These are phyloP conservation scores for Telmatochromis brichardi DNA, from an alignment of 2,113 vertebrate genomes.

Conservation along the genomic window DNA sequence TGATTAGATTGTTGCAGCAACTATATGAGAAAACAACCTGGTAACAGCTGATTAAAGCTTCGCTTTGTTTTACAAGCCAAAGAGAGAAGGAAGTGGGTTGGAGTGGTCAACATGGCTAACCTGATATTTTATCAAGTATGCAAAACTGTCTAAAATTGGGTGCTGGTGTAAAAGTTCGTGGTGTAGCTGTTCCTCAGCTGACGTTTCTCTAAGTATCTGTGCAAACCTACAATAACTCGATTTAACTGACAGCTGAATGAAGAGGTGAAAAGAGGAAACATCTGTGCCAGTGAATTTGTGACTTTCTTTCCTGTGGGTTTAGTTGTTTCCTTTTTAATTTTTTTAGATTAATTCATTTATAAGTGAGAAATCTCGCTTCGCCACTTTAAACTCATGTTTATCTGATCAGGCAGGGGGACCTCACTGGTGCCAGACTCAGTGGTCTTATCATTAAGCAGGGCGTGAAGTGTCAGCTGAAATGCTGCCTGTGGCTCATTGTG, in stretches of 20 bases:
- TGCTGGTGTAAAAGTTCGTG: not conserved
- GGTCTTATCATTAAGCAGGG: constrained; percentile 19
- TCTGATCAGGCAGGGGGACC: not conserved
- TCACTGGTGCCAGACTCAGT: not conserved
- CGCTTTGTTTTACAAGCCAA: not conserved
- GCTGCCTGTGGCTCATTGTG: not conserved
- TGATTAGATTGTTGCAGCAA: not conserved
- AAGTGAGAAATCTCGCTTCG: not conserved
- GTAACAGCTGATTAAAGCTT: not conserved
- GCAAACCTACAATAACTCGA: not conserved
- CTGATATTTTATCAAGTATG: not conserved
- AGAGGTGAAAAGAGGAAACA: not conserved
- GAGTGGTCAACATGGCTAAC: not conserved
- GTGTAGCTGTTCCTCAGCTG: not conserved
- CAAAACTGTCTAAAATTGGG: not conserved
- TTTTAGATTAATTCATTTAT: not conserved
- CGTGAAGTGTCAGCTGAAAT: not conserved
- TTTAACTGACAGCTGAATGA: not conserved
- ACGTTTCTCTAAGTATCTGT: not conserved
- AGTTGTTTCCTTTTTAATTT: not conserved
- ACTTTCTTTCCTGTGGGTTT: not conserved
- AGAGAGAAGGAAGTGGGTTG: not conserved
- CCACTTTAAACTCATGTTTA: not conserved
- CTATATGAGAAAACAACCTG: not conserved
- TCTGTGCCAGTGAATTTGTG: not conserved